These are phyloP conservation scores for Ophion costatus DNA, from an alignment of 2,888 invertebrate genomes.

Conservation along the genomic window DNA sequence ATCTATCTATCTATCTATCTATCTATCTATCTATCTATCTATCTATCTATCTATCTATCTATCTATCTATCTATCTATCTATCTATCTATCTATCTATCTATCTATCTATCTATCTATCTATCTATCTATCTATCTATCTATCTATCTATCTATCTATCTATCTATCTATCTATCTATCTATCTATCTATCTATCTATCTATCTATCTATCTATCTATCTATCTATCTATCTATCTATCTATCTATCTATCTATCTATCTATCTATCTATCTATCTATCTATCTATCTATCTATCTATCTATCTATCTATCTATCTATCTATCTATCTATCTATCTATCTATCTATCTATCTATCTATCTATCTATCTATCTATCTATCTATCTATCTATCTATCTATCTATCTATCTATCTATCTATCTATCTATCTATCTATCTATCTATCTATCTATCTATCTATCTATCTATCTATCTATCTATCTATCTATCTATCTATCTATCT, in stretches of 20 bases:
- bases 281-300: slow-evolving; percentile 5
- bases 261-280: too few species aligned
- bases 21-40: slow-evolving; percentile 8
- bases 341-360: too few species aligned
- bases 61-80: too few species aligned
- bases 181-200: too few species aligned
- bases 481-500: neutral
- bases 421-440: too few species aligned
- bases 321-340: too few species aligned
- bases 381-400: slow-evolving; percentile 14
- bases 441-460: too few species aligned
- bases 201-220: slow-evolving; percentile 20
- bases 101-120: neutral
- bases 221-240: neutral
- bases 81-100: too few species aligned
- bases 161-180: too few species aligned
- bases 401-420: neutral
- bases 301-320: neutral
- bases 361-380: neutral
- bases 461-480: slow-evolving; percentile 12
- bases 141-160: too few species aligned
- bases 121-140: slow-evolving; percentile 13
- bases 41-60: neutral
- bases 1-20: too few species aligned
- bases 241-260: too few species aligned